A percentile compares a stretch with the other conserved stretches of the same genome.
Conservation (phyloP, 2,888 invertebrate genomes). For the Alentia gelatinosa region DNA sequence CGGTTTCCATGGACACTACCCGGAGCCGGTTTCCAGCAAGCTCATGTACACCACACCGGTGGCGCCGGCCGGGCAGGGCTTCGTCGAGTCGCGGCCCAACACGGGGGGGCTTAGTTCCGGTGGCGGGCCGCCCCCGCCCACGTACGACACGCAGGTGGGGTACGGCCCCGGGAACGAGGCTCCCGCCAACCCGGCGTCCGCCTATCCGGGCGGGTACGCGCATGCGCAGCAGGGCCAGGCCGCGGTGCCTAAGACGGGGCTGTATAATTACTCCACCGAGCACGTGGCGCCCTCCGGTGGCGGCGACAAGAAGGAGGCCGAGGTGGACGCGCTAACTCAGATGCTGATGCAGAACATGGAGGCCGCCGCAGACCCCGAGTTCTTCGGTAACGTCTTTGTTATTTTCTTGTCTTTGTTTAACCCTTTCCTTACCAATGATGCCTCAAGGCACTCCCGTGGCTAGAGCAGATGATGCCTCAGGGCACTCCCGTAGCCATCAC, state of each 20-base stretch:
- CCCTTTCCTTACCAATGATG: too few relatives aligned
- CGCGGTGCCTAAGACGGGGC: background rate
- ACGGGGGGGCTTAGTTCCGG: background rate
- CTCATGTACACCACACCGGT: slow-evolving; percentile 59
- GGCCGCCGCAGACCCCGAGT: slow-evolving; percentile 84
- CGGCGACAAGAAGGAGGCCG: slow-evolving; percentile 86
- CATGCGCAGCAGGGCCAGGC: background rate
- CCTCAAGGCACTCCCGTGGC: too few relatives aligned
- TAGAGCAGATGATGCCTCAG: too few relatives aligned
- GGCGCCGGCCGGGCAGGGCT: slow-evolving; percentile 52
- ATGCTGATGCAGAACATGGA: slow-evolving; percentile 91
- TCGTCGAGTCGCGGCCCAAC: slow-evolving; percentile 42
- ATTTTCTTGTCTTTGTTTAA: too few relatives aligned
- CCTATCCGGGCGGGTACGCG: background rate
- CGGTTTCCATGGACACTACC: slow-evolving; percentile 17
- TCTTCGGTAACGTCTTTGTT: slow-evolving; percentile 83
- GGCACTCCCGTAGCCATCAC: too few relatives aligned
- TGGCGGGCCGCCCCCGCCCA: background rate
- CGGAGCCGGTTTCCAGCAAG: slow-evolving; percentile 55
- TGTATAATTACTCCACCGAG: slow-evolving; percentile 5
- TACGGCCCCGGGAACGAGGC: background rate
- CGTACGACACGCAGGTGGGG: background rate
- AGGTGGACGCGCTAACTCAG: slow-evolving; percentile 94
- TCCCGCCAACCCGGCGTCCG: background rate
- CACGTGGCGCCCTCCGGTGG: background rate